Conservation (phyloP, 2,113 vertebrate species). For the Dipodomys merriami region DNA sequence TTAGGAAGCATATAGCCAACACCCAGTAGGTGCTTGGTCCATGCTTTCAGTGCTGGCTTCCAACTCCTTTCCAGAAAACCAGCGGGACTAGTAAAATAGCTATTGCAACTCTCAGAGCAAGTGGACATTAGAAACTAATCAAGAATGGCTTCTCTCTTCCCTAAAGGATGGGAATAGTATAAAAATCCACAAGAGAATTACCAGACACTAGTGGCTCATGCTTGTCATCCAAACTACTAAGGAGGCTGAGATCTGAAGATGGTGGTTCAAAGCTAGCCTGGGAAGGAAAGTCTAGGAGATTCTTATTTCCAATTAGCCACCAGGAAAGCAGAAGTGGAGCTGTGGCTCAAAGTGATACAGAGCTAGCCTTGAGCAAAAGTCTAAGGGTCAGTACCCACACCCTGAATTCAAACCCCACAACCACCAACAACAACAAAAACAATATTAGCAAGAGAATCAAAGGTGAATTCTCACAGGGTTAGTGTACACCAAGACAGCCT, state of each 20-base stretch:
- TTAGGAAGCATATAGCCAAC: neutral
- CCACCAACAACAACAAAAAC: too few relatives aligned
- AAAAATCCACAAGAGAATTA: slow-evolving; percentile 27
- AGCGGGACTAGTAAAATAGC: neutral
- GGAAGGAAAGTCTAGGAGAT: too few relatives aligned
- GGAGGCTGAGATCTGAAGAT: too few relatives aligned
- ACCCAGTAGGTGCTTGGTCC: neutral
- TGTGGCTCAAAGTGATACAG: too few relatives aligned
- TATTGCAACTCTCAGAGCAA: neutral
- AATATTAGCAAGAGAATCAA: slow-evolving; percentile 6
- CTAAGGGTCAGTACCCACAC: too few relatives aligned
- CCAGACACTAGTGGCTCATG: too few relatives aligned
- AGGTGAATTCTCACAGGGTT: neutral
- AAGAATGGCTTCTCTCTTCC: neutral
- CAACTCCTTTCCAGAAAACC: neutral
- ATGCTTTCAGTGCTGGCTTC: neutral
- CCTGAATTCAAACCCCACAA: too few relatives aligned
- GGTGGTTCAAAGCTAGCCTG: too few relatives aligned
- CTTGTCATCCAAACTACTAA: too few relatives aligned
- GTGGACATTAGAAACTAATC: slow-evolving; percentile 15
- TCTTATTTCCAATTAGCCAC: too few relatives aligned
- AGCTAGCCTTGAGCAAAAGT: too few relatives aligned
- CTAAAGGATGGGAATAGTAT: neutral
- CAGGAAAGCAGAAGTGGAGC: too few relatives aligned
- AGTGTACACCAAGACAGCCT: neutral